phyloP scores from a whole-genome alignment of 2,888 invertebrate genomes.

The Phasia obesa region DNA sequence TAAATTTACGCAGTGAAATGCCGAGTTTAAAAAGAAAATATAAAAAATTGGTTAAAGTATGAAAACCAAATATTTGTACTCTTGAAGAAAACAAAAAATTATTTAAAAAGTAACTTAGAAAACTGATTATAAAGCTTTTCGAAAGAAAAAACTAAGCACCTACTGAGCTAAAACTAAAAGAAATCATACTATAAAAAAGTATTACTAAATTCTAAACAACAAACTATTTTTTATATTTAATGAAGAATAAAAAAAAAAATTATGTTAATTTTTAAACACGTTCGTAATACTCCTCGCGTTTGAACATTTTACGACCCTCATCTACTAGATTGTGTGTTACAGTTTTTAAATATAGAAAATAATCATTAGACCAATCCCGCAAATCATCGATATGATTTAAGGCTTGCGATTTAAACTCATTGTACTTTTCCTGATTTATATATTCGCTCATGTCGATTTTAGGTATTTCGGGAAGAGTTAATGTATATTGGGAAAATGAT shows the following conservation, averaged over 20 bases:
- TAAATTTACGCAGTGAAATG: slow-evolving; percentile 3
- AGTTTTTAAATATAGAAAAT: slow-evolving; percentile 83
- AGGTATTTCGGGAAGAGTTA: slow-evolving; percentile 78
- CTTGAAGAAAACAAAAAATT: slow-evolving; percentile 17
- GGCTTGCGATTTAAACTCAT: slow-evolving; percentile 83
- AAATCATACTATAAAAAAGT: no score
- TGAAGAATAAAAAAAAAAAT: slow-evolving; percentile 24
- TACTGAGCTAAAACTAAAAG: background rate
- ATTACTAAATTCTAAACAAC: background rate
- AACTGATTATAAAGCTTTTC: background rate
- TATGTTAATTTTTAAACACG: slow-evolving; percentile 75
- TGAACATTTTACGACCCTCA: slow-evolving; percentile 83
- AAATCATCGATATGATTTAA: slow-evolving; percentile 84
- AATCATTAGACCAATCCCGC: slow-evolving; percentile 81
- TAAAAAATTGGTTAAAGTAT: background rate
- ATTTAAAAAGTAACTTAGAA: no score
- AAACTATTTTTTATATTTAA: no score
- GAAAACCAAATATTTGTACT: slow-evolving; percentile 48
- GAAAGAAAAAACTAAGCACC: background rate
- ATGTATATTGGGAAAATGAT: slow-evolving; percentile 76
- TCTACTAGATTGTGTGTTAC: slow-evolving; percentile 84
- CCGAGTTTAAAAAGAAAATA: background rate
- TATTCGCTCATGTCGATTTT: slow-evolving; percentile 78
- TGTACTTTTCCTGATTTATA: slow-evolving; percentile 76
- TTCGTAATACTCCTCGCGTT: slow-evolving; percentile 76